Base-by-base conservation (phyloP, 2,113 vertebrate species). In the Halcyon senegalensis region DNA sequence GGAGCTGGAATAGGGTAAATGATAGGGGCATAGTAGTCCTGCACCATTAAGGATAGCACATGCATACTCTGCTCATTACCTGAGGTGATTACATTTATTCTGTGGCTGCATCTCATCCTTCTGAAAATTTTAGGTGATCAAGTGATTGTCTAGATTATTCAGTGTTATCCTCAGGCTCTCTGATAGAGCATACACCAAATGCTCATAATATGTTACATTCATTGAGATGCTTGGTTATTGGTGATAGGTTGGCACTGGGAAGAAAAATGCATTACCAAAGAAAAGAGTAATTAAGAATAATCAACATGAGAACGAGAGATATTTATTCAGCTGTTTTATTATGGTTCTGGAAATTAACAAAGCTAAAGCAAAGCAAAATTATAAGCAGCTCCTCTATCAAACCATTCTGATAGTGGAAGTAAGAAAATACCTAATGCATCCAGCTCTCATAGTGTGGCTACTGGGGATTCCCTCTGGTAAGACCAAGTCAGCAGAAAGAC, bases 11-110 rank as follows among this genome's bases (percentile, higher is more conserved):
- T 35, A 69, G 33, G 43, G 7, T 15, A n/a, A 56, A 12, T 13
- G 35, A 9, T 27, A 3, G 27, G 10, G 13, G 1, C 33, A 10
- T 4, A 7, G 30, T 37, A 39, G 50, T 27, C 33, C 37, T 35
- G 7, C 1, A 1, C 14, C 14, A 3, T 4, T 43, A 27, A 13
- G 33, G 53, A 4, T 7, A 69, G 24, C 19, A 33, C 30, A 28
- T 0, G 0, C 1, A 2, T 25, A 11, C 46, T 25, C 20, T 58
- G 31, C 53, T 76, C 0, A 0, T 73, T 82, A 39, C 14, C 2
- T 37, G 39, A 62, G 43, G 25, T 20, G 35, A 35, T 77, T 30
- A n/a, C 43, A 18, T 77, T 66, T 74, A 8, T 46, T 67, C 17
- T 75, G n/a, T 37, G 37, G 19, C 67, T 87, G 35, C n/a, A 31